Evolutionary conservation across 2,888 invertebrate genomes (phyloP).

Genomic region (Stenichneumon culpator): DNA sequence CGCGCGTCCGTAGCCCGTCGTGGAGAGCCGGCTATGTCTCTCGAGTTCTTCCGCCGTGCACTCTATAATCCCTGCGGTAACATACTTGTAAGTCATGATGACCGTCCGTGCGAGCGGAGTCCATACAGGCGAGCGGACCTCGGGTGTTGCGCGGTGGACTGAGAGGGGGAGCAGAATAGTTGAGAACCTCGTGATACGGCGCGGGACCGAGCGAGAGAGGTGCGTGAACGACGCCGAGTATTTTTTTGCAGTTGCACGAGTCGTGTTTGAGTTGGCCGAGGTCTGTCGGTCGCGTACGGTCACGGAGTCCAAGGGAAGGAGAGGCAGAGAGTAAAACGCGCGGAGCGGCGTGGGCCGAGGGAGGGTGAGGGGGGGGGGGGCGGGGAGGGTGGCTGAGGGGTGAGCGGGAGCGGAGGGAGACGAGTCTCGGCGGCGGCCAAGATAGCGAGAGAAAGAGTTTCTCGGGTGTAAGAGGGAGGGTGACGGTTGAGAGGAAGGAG

Average conservation of each 20-base stretch:
- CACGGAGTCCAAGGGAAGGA: constrained; percentile 65
- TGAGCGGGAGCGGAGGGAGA: constrained; percentile 30
- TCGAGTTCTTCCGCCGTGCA: constrained; percentile 60
- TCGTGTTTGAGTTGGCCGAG: constrained; percentile 78
- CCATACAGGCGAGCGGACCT: not conserved
- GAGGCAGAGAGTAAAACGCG: constrained; percentile 32
- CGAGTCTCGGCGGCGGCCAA: constrained; percentile 57
- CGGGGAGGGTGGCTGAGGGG: not conserved
- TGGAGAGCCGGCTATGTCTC: constrained; percentile 42
- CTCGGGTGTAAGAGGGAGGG: constrained; percentile 50
- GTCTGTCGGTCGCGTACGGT: constrained; percentile 76
- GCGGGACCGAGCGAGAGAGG: constrained; percentile 10
- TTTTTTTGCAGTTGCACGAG: constrained; percentile 75
- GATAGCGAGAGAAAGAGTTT: constrained; percentile 60
- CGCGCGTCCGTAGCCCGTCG: constrained; percentile 11
- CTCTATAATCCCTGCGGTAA: constrained; percentile 30
- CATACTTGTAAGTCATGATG: constrained; percentile 15
- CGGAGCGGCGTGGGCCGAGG: constrained; percentile 42
- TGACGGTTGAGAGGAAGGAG: constrained; percentile 32
- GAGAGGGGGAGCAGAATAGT: constrained; percentile 23
- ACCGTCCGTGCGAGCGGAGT: constrained; percentile 37
- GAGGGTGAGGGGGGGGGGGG: constrained; percentile 40
- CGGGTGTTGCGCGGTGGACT: not conserved
- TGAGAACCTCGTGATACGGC: constrained; percentile 34
- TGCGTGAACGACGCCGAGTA: constrained; percentile 77